phyloP scores from a whole-genome alignment of 2,888 invertebrate genomes.

The Dasysyrphus albostriatus region DNA sequence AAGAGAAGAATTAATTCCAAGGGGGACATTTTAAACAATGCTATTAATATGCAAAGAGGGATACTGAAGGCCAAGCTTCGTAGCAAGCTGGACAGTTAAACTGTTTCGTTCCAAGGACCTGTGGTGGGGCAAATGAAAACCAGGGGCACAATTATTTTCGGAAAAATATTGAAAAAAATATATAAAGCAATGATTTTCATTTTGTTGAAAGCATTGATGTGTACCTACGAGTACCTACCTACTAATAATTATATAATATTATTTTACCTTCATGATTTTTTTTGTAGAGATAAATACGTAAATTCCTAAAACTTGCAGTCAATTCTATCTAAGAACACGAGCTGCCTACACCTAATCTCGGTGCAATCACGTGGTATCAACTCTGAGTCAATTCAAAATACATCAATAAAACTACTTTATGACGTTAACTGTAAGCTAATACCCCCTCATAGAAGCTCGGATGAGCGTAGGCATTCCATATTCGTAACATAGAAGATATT shows the following conservation, averaged over 20 bases:
- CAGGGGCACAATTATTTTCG: slow-evolving; percentile 7
- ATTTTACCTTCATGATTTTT: background rate
- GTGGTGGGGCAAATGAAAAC: background rate
- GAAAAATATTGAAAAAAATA: slow-evolving; percentile 26
- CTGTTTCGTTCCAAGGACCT: slow-evolving; percentile 5
- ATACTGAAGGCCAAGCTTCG: slow-evolving; percentile 26
- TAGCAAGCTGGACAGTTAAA: slow-evolving; percentile 33
- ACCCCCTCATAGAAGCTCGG: too few relatives aligned
- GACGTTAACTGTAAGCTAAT: too few relatives aligned
- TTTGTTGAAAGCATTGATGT: slow-evolving; percentile 3
- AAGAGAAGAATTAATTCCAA: slow-evolving; percentile 36
- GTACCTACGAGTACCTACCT: too few relatives aligned
- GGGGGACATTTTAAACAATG: slow-evolving; percentile 38
- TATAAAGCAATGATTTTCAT: background rate
- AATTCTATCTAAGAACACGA: too few relatives aligned
- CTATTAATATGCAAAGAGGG: slow-evolving; percentile 35
- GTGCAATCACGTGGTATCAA: too few relatives aligned
- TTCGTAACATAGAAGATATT: too few relatives aligned
- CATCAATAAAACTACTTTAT: too few relatives aligned
- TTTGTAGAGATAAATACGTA: background rate
- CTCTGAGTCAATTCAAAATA: too few relatives aligned
- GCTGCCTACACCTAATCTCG: too few relatives aligned
- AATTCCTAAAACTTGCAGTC: too few relatives aligned
- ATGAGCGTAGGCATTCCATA: too few relatives aligned
- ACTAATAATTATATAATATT: too few relatives aligned